phyloP scores from a whole-genome alignment of 2,888 invertebrate species.

The Rhamnusium bicolor region DNA sequence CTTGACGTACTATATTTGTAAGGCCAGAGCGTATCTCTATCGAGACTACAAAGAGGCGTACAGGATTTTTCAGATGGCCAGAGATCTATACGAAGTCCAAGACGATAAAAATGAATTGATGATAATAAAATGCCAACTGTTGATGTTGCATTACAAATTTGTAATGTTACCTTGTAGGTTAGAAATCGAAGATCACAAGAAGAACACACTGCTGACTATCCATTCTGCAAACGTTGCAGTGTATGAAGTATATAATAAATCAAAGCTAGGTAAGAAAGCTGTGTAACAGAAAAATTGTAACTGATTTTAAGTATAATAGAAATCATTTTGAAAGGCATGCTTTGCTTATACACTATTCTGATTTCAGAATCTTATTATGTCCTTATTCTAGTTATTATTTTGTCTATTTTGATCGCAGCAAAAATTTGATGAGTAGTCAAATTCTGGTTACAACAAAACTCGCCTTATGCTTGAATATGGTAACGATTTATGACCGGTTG shows the following conservation, averaged over 20 bases:
- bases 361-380: no score
- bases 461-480: no score
- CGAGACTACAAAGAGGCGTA: slow-evolving; percentile 46
- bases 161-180: slow-evolving; percentile 40
- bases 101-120: slow-evolving; percentile 40
- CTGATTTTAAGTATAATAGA: background rate
- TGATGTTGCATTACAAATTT: slow-evolving; percentile 50
- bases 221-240: slow-evolving; percentile 45
- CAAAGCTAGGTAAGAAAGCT: slow-evolving; percentile 30
- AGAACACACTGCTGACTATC: slow-evolving; percentile 42
- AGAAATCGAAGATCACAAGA: slow-evolving; percentile 33
- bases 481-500: no score
- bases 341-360: no score
- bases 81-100: slow-evolving; percentile 40
- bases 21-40: slow-evolving; percentile 48
- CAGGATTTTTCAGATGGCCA: slow-evolving; percentile 52
- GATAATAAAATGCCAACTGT: slow-evolving; percentile 49
- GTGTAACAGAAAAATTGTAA: no score
- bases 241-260: slow-evolving; percentile 33
- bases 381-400: no score
- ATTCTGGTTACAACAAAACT: no score
- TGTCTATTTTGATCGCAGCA: no score
- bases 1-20: slow-evolving; percentile 48
- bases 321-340: no score
- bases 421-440: no score